A percentile compares a stretch with the other conserved stretches of the same genome.
Evolutionary conservation across 2,797 vertebrate genomes (phyloP).

Genomic region (Rhinatrema bivittatum): DNA sequence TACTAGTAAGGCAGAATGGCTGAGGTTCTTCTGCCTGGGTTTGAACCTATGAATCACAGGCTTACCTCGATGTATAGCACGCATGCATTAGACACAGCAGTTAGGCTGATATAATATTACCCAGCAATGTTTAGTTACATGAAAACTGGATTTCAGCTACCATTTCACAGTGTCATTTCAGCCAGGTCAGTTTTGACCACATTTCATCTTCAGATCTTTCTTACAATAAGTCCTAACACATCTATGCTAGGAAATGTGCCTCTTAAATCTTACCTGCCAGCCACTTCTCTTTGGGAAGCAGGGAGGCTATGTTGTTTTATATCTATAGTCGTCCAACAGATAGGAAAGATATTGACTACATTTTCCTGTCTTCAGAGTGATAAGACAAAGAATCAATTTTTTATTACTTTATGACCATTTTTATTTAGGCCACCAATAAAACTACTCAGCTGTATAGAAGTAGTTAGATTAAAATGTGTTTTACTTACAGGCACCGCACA

Average conservation of each 20-base stretch:
- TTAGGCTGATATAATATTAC: too few relatives aligned
- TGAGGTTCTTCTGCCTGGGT: too few relatives aligned
- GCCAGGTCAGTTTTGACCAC: too few relatives aligned
- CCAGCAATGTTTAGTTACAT: too few relatives aligned
- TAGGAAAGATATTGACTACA: constrained; percentile 18
- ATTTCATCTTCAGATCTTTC: too few relatives aligned
- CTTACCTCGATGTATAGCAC: too few relatives aligned
- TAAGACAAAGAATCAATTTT: constrained; percentile 18
- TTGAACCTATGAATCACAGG: too few relatives aligned
- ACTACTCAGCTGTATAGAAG: constrained; percentile 15
- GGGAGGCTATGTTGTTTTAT: constrained; percentile 2
- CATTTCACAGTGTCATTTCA: too few relatives aligned
- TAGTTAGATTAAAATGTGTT: constrained; percentile 26
- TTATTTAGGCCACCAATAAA: constrained; percentile 31
- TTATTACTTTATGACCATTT: constrained; percentile 28
- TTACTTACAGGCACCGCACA: constrained; percentile 1
- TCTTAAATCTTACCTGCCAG: not conserved
- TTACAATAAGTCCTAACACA: constrained; percentile 1
- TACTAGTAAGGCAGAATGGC: too few relatives aligned
- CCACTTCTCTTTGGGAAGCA: not conserved
- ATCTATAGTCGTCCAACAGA: constrained; percentile 17
- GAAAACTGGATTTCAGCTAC: too few relatives aligned
- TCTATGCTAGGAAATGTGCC: not conserved
- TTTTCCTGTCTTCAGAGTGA: constrained; percentile 5
- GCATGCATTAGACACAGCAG: too few relatives aligned